These are phyloP conservation scores for Ectemnius lituratus DNA, from an alignment of 2,888 invertebrate genomes.

Conservation along the genomic window DNA sequence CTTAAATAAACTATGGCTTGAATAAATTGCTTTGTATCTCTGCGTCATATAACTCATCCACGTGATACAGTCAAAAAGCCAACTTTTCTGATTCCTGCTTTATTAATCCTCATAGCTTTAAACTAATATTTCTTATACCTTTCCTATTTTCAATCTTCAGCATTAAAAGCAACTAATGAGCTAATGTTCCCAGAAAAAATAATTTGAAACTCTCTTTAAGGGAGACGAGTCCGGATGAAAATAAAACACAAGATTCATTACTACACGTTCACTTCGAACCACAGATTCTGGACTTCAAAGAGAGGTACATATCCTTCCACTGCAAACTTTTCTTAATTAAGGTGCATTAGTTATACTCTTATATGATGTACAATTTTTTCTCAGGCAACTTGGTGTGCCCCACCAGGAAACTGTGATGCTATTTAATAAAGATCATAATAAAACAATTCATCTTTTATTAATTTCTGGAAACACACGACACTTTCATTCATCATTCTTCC, in stretches of 20 bases:
- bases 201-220: constrained; percentile 51
- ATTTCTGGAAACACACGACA: constrained; percentile 96
- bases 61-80: no score
- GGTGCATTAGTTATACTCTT: no score
- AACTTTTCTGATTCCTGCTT: constrained; percentile 31
- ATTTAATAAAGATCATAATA: constrained; percentile 91
- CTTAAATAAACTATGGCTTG: no score
- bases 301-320: constrained; percentile 79
- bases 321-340: constrained; percentile 1
- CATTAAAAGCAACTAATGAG: constrained; percentile 44
- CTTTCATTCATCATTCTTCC: constrained; percentile 98
- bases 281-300: constrained; percentile 84
- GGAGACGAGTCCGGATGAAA: constrained; percentile 65
- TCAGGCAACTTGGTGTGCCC: constrained; percentile 91
- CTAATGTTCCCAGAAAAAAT: constrained; percentile 33
- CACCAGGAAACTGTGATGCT: constrained; percentile 92
- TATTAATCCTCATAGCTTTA: constrained; percentile 49
- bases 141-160: constrained; percentile 67
- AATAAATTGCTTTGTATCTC: background rate
- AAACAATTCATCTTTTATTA: constrained; percentile 93
- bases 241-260: constrained; percentile 73
- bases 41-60: no score
- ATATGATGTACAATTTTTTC: constrained; percentile 7
- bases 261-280: constrained; percentile 82
- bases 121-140: constrained; percentile 61